Conservation (phyloP, 1,140 invertebrate species). For the Rhagoletis zephyria region DNA sequence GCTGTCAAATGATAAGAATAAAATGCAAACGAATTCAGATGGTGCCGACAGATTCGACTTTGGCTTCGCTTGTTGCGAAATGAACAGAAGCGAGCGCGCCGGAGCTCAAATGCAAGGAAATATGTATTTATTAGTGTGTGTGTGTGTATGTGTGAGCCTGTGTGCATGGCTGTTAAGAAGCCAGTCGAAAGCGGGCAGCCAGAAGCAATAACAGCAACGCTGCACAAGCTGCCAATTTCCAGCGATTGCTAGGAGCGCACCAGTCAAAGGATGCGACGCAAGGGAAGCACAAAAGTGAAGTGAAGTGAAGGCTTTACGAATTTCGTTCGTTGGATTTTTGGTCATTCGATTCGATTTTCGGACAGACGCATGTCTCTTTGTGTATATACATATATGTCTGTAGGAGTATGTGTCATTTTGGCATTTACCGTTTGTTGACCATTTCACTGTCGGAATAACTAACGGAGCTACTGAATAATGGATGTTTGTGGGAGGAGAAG, state of each 20-base stretch:
- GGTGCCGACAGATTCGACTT: slow-evolving; percentile 50
- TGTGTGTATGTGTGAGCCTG: background rate
- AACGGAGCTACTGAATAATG: slow-evolving; percentile 7
- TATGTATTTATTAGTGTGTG: background rate
- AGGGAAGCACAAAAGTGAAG: background rate
- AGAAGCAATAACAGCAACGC: background rate
- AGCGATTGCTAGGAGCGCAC: background rate
- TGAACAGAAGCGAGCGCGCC: background rate
- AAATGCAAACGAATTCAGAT: slow-evolving; percentile 52
- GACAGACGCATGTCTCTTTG: background rate
- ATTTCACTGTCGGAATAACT: slow-evolving; percentile 9
- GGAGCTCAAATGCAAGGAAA: background rate
- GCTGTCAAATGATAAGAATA: slow-evolving; percentile 51
- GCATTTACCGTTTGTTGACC: slow-evolving; percentile 30
- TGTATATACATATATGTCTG: background rate
- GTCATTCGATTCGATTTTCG: background rate
- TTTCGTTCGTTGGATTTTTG: slow-evolving; percentile 9
- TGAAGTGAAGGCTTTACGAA: background rate
- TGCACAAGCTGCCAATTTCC: slow-evolving; percentile 16
- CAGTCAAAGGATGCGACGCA: background rate
- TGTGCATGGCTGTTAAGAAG: background rate
- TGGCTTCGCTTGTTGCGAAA: background rate
- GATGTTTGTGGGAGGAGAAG: background rate
- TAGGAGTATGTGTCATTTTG: background rate
- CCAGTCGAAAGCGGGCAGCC: background rate